Evolutionary conservation across 2,888 invertebrate species (phyloP), one percentile per base, ranked within the genome.

Genomic region (Drosophila percnosoma): DNA sequence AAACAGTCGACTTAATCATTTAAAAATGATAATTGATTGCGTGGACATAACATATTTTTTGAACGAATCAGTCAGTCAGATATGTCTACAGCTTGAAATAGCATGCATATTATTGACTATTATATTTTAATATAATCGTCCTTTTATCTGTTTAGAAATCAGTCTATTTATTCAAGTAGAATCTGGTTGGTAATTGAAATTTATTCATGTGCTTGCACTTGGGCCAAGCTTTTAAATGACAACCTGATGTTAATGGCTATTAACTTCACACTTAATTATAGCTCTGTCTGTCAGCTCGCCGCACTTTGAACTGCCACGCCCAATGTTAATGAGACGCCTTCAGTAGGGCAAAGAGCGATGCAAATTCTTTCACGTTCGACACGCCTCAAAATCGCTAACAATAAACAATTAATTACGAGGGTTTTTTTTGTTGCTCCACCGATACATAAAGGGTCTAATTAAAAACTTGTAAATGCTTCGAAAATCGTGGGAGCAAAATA

Each of bases 341-440:
- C 49, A 82, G 68, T 63, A 68, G 70, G 59, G 62, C 34, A 48
- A 63, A 53, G 34, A 67, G 48, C 36, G 27, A 51, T 67, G n/a
- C 42, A 40, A 70, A 79, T 68, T 58, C 61, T 49, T 42, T 60
- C 27, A 65, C 62, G 71, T 65, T 66, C 51, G 68, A 58, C 57
- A 52, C 38, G 68, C 58, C 65, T 61, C 60, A 68, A 82, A 80
- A 74, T 74, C 73, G 66, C 66, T 65, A 65, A 79, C 82, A 87
- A 88, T 86, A 75, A 83, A 86, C 90, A 88, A 88, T 88, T 87
- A 88, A 90, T 90, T 90, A 88, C 75, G 66, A 55, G 55, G 65
- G 55, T 73, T 73, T 73, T 68, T 60, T 61, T 38, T 83, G 82
- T 73, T 82, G 75, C 71, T 60, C 53, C 60, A 54, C 65, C 57